phyloP scores from a whole-genome alignment of 2,888 invertebrate species.

The Steinernema carpocapsae region DNA sequence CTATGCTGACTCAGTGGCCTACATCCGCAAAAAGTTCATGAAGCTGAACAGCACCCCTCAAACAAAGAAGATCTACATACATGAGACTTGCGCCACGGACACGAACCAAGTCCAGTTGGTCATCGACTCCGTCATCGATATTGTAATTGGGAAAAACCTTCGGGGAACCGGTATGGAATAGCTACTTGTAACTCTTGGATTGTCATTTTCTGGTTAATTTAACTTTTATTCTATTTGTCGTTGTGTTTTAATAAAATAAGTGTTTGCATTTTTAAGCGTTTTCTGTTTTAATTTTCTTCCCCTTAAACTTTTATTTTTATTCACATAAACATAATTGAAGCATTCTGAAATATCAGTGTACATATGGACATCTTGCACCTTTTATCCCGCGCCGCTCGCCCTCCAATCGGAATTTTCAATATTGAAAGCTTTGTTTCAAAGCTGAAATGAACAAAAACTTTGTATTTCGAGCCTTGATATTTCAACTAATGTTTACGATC shows the following conservation, averaged over 20 bases:
- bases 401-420: no score
- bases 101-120: conserved; percentile 52
- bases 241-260: not conserved
- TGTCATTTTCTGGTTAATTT: not conserved
- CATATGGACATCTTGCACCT: no score
- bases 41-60: conserved; percentile 39
- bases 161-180: conserved; percentile 54
- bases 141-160: conserved; percentile 52
- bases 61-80: conserved; percentile 46
- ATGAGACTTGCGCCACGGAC: no score
- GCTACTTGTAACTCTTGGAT: not conserved
- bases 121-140: conserved; percentile 53
- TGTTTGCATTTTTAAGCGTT: not conserved
- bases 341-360: no score
- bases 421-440: no score
- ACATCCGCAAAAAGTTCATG: conserved; percentile 43
- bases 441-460: no score
- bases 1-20: conserved; percentile 40
- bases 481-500: no score
- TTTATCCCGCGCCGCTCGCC: no score
- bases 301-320: no score
- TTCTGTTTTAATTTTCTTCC: not conserved
- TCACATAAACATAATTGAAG: no score
- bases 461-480: no score
- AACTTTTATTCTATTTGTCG: no score